phyloP scores from a whole-genome alignment of 2,888 invertebrate species.

The Azorinus chamasolen region DNA sequence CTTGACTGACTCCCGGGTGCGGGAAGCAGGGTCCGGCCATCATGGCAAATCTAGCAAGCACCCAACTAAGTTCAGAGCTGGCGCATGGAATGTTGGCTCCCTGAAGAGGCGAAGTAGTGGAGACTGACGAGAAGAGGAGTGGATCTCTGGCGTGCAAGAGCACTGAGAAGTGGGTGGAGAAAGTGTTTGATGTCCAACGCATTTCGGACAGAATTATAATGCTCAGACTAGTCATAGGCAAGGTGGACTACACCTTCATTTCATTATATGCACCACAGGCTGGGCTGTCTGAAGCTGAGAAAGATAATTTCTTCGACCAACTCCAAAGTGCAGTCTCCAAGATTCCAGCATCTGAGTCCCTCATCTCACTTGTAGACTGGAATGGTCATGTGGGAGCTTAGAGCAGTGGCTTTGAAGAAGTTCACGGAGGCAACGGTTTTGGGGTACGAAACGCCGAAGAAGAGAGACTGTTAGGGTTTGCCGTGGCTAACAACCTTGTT shows the following conservation, averaged over 20 bases:
- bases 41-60: slow-evolving; percentile 13
- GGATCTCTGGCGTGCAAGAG: slow-evolving; percentile 18
- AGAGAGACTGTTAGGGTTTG: slow-evolving; percentile 32
- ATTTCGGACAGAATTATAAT: too few relatives aligned
- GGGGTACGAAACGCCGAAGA: slow-evolving; percentile 18
- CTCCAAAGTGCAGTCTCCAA: slow-evolving; percentile 25
- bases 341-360: slow-evolving; percentile 20
- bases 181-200: too few relatives aligned
- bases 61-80: too few relatives aligned
- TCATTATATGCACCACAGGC: slow-evolving; percentile 16
- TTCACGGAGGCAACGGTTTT: slow-evolving; percentile 9
- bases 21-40: slow-evolving; percentile 20
- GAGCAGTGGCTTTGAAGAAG: slow-evolving; percentile 14
- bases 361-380: slow-evolving; percentile 14
- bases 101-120: slow-evolving; percentile 25
- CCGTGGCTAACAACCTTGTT: slow-evolving; percentile 30
- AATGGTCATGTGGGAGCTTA: slow-evolving; percentile 27
- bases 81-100: slow-evolving; percentile 19
- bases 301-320: slow-evolving; percentile 28
- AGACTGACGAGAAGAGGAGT: slow-evolving; percentile 23
- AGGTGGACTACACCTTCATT: too few relatives aligned
- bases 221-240: too few relatives aligned
- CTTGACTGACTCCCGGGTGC: slow-evolving; percentile 21
- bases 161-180: slow-evolving; percentile 20
- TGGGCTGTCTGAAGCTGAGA: too few relatives aligned